phyloP scores from a whole-genome alignment of 2,113 vertebrate species.

The Herpailurus yagouaroundi region DNA sequence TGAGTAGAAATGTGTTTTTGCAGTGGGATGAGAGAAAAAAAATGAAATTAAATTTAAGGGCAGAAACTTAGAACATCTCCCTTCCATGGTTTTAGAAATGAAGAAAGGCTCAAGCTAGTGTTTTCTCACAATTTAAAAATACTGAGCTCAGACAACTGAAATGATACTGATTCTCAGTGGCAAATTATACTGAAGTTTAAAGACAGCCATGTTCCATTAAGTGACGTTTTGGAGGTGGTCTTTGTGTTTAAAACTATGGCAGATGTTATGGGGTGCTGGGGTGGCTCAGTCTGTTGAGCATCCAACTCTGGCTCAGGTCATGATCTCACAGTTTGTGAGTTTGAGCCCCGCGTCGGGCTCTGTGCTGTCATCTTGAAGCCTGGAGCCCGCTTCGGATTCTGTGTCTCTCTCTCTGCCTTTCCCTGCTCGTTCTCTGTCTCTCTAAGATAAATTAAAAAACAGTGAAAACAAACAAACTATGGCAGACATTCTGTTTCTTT shows the following conservation, averaged over 20 bases:
- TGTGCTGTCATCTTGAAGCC: too few relatives aligned
- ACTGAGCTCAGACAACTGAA: not conserved
- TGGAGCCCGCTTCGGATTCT: too few relatives aligned
- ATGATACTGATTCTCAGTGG: not conserved
- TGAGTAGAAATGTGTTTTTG: constrained; percentile 40
- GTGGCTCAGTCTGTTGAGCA: too few relatives aligned
- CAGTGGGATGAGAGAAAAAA: not conserved
- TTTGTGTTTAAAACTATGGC: not conserved
- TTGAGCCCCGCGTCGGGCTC: too few relatives aligned
- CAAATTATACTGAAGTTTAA: not conserved
- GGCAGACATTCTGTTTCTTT: not conserved
- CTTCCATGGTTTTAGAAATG: not conserved
- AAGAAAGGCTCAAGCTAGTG: not conserved
- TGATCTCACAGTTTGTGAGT: too few relatives aligned
- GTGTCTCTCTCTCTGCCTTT: too few relatives aligned
- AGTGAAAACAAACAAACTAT: not conserved
- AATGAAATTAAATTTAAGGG: not conserved
- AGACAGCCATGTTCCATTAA: not conserved
- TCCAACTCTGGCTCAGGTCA: too few relatives aligned
- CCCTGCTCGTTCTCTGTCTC: too few relatives aligned
- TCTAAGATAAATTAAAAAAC: too few relatives aligned
- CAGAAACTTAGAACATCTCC: not conserved
- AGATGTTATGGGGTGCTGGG: not conserved
- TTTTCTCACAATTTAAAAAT: not conserved
- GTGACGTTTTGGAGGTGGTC: not conserved